Evolutionary conservation across 2,888 invertebrate species (phyloP), one percentile per base, ranked within the genome.

Genomic region (Chrysomela aeneicollis): DNA sequence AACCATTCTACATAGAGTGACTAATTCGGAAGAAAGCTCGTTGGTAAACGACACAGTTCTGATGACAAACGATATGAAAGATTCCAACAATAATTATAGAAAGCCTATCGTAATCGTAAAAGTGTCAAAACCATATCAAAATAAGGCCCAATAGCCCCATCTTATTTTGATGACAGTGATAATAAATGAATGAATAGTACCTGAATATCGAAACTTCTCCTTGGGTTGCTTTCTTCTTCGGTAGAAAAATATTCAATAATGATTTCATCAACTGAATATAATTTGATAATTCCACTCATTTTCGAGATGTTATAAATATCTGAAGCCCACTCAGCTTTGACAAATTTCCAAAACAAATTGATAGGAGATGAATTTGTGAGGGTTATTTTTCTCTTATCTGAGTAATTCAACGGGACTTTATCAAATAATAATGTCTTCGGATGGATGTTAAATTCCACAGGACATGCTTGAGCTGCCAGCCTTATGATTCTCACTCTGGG

Each of bases 331-430:
- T 80, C 74, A 0, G 80, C 68, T 68, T 84, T 84, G 37, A 79
- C 76, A 70, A 89, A 82, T 73, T 82, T 81, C 88, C 89, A 89
- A 78, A 83, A 83, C 51, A 89, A 77, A 12, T 86, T 82, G 52
- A 88, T 77, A 32, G 85, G 82, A 0, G 88, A 86, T 73, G 86
- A 84, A 73, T 89, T 90, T 61, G 82, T 84, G 19, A 89, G 79
- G 51, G 82, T 85, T 49, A 88, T 79, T 64, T 80, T 82, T 55
- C 67, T 67, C 47, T 58, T 67, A 10, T 66, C 64, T 8, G 61
- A 54, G 19, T 67, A 68, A 17, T 53, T 53, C 15, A 72, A 18
- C 4, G 73, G 73, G 12, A 73, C 66, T 63, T 71, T 73, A 8
- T 86, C 87, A 63, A 88, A 89, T 59, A 83, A 82, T 78, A 84